Conservation (phyloP, 2,888 invertebrate species). For the Thymelicus acteon region DNA sequence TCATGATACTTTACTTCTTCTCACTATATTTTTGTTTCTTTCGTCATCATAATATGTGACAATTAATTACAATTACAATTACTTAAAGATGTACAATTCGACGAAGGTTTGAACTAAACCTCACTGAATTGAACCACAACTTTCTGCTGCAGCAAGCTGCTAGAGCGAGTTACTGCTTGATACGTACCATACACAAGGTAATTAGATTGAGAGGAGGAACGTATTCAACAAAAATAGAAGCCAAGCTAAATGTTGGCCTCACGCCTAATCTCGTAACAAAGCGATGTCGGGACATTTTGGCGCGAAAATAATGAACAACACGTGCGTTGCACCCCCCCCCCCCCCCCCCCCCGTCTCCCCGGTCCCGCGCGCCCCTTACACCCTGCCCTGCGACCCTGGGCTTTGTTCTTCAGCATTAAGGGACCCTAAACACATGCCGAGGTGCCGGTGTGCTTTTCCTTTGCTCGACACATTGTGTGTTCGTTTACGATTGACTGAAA, state of each 20-base stretch:
- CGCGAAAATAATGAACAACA: conserved; percentile 83
- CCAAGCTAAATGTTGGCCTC: conserved; percentile 54
- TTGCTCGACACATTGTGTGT: neutral
- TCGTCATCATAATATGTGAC: too few relatives aligned
- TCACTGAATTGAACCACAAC: neutral
- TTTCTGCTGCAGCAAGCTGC: too few relatives aligned
- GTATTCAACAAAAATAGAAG: conserved; percentile 44
- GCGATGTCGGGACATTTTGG: conserved; percentile 82
- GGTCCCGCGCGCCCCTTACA: conserved; percentile 16
- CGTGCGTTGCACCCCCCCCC: conserved; percentile 59
- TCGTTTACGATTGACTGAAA: too few relatives aligned
- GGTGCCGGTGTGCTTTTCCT: neutral
- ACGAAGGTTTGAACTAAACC: neutral
- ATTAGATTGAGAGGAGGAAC: conserved; percentile 22
- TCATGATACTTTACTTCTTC: too few relatives aligned
- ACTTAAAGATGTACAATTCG: neutral
- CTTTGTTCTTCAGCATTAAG: conserved; percentile 15
- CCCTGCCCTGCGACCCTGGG: conserved; percentile 15
- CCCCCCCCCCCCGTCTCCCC: conserved; percentile 30
- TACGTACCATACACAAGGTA: neutral
- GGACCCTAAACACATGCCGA: neutral
- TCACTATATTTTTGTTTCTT: too few relatives aligned
- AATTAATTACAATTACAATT: too few relatives aligned
- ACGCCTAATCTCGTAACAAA: conserved; percentile 83
- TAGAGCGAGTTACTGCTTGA: neutral